Percentiles rank a stretch among this genome's conserved stretches.
These are phyloP conservation scores for Alcedo atthis DNA, from an alignment of 2,797 vertebrate genomes.

Conservation along the genomic window DNA sequence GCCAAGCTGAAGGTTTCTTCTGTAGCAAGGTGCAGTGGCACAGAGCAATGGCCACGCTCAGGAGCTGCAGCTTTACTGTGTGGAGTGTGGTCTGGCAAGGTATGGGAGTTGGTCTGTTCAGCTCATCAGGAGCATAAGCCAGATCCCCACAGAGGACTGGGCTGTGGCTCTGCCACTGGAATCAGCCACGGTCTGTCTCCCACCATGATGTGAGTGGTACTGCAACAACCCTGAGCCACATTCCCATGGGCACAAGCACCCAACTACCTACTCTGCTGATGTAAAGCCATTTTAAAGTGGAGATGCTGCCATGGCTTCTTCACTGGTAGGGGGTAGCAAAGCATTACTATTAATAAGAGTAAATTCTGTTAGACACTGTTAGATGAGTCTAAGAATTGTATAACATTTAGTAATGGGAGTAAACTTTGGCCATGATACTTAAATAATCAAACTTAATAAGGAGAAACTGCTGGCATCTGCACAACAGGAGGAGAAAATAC, in stretches of 20 bases:
- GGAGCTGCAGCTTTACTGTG: background rate
- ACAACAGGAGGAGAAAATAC: background rate
- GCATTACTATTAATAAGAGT: background rate
- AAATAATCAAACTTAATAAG: background rate
- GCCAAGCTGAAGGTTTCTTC: accelerated
- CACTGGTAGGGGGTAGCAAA: background rate
- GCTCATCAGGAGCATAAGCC: background rate
- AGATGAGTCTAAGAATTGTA: background rate
- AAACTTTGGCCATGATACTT: background rate
- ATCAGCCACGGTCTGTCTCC: background rate
- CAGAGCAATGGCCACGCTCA: accelerated
- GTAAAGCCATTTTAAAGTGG: background rate
- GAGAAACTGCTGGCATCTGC: background rate
- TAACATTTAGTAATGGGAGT: background rate
- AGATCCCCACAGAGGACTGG: accelerated
- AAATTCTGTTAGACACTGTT: background rate
- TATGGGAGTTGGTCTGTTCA: background rate
- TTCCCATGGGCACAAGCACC: background rate
- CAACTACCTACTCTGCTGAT: background rate
- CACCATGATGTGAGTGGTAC: accelerated
- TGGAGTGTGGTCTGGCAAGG: accelerated
- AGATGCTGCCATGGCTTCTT: background rate
- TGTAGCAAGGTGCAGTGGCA: background rate
- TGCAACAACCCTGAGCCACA: accelerated
- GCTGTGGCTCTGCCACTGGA: background rate